Conservation (phyloP, 2,113 vertebrate species). For the Sarotherodon lohbergeri region DNA sequence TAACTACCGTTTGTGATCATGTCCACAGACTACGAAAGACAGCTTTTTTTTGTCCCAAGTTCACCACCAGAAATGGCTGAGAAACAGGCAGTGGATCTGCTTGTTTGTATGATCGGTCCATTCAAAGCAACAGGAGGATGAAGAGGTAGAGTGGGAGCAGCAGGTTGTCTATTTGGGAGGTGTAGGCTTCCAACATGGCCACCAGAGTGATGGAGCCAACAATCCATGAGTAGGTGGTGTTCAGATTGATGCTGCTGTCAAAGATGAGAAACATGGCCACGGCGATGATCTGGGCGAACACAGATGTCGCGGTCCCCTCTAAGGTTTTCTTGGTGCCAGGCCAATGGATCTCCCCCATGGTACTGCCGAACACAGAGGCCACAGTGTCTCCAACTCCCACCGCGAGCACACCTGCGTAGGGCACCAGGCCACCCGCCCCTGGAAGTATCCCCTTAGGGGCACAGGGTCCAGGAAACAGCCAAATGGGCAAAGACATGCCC, state of each 20-base stretch:
- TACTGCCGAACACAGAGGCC: conserved; percentile 89
- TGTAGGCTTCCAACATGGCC: conserved; percentile 92
- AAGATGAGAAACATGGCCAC: conserved; percentile 94
- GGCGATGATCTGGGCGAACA: conserved; percentile 94
- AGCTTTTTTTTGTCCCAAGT: not conserved
- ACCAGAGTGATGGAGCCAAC: conserved; percentile 85
- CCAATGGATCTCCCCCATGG: conserved; percentile 92
- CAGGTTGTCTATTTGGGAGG: conserved; percentile 94
- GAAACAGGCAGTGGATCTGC: not conserved
- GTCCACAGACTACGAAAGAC: not conserved
- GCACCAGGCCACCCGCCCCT: conserved; percentile 82
- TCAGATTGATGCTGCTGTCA: conserved; percentile 84
- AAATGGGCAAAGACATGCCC: conserved; percentile 91
- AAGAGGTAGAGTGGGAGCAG: conserved; percentile 94
- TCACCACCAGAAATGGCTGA: not conserved
- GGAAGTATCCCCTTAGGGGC: conserved; percentile 78
- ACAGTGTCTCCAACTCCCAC: conserved; percentile 92
- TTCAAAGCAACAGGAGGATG: conserved; percentile 86
- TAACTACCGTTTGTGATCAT: not conserved
- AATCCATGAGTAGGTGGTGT: conserved; percentile 90
- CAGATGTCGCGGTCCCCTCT: conserved; percentile 90
- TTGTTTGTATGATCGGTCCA: not conserved
- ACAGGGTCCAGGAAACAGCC: conserved; percentile 88
- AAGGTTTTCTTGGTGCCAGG: conserved; percentile 96
- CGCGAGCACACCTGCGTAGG: conserved; percentile 89